Conservation (phyloP, 2,888 invertebrate genomes). For the Polydrusus tereticollis region DNA sequence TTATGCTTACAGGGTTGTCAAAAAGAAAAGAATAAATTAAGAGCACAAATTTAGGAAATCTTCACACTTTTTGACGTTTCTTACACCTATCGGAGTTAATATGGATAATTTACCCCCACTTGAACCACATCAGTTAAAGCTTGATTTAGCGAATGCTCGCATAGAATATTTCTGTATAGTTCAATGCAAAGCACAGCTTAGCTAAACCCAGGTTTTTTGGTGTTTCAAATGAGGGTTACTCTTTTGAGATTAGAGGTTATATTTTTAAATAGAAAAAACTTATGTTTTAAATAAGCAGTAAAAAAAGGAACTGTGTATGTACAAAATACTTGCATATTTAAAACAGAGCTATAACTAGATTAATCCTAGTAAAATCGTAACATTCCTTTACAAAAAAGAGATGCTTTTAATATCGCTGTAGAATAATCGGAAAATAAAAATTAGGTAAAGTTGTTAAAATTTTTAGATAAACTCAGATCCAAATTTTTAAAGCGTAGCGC, state of each 20-base stretch:
- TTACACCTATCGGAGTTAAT: slow-evolving; percentile 18
- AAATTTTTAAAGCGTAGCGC: background rate
- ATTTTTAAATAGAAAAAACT: slow-evolving; percentile 1
- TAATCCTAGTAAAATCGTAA: slow-evolving; percentile 17
- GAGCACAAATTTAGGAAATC: slow-evolving; percentile 26
- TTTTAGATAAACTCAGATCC: slow-evolving; percentile 11
- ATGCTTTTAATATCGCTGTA: slow-evolving; percentile 30
- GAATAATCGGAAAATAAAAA: background rate
- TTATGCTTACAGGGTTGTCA: slow-evolving; percentile 45
- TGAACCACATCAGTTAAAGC: too few species aligned
- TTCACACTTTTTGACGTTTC: slow-evolving; percentile 34
- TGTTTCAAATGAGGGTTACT: too few species aligned
- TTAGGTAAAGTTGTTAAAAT: slow-evolving; percentile 22
- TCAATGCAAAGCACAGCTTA: too few species aligned
- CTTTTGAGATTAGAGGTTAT: background rate
- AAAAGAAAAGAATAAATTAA: slow-evolving; percentile 30
- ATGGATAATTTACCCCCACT: slow-evolving; percentile 4
- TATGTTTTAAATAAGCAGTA: too few species aligned
- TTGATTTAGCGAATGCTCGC: too few species aligned
- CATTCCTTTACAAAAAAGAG: slow-evolving; percentile 34
- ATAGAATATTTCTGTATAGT: too few species aligned
- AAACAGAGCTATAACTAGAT: background rate
- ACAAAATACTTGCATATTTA: background rate
- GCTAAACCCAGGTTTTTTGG: too few species aligned
- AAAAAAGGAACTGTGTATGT: background rate